phyloP scores from a whole-genome alignment of 2,113 vertebrate species.

The Vanacampus margaritifer region DNA sequence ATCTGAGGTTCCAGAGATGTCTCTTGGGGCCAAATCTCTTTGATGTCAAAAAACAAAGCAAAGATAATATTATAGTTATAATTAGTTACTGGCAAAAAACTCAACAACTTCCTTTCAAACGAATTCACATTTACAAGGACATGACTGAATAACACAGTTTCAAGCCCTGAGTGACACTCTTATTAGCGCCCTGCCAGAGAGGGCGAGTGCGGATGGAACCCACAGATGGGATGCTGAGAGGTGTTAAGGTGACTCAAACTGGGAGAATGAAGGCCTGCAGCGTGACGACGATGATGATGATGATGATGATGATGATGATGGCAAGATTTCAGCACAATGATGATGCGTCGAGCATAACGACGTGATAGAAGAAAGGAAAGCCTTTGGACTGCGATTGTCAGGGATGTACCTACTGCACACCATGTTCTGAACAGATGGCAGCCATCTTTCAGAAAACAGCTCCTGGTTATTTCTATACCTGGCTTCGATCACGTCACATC shows the following conservation, averaged over 20 bases:
- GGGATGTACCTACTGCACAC: background rate
- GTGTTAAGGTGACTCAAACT: constrained; percentile 49
- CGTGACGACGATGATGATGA: constrained; percentile 30
- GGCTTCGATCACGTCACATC: constrained; percentile 82
- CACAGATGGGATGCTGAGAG: constrained; percentile 57
- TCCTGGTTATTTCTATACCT: constrained; percentile 65
- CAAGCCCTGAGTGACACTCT: constrained; percentile 42
- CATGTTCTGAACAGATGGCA: background rate
- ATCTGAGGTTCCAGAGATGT: constrained; percentile 85
- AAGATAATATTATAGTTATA: background rate
- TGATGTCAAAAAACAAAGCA: constrained; percentile 2
- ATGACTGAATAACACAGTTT: constrained; percentile 39
- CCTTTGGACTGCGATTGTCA: background rate
- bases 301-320: too few relatives aligned
- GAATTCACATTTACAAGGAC: constrained; percentile 12
- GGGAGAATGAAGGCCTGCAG: constrained; percentile 38
- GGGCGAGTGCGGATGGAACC: constrained; percentile 25
- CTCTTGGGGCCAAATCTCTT: constrained; percentile 86
- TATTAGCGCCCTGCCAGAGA: constrained; percentile 42
- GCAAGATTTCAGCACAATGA: constrained; percentile 34
- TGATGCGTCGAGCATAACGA: background rate
- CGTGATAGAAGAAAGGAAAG: constrained; percentile 3
- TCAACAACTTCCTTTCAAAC: constrained; percentile 27
- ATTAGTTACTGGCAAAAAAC: constrained; percentile 10
- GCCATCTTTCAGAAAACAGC: background rate